Base-by-base conservation (phyloP, 2,888 invertebrate species). In the Eristalis tenax region DNA sequence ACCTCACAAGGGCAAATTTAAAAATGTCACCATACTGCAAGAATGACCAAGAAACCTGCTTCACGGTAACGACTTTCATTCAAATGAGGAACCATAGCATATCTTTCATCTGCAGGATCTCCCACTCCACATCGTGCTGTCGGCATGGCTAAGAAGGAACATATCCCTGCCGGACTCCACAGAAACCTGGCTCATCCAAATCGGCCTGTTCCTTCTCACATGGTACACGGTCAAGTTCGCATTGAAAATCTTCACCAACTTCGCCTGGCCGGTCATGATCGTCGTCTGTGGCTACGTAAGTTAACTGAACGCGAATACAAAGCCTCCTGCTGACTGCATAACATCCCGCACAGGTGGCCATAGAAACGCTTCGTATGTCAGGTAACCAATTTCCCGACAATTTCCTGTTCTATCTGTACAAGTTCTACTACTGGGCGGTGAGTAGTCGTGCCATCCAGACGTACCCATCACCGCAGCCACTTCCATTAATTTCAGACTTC, bases 191-290 rank as follows among this genome's bases (percentile, higher is more conserved):
- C 65, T 91, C 11, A 89, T 89, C 3, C 91, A 90, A 64, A 43
- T 91, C n/a, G 23, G 88, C 0, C 50, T 92, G 0, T 79, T 91
- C 4, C 18, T 91, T 0, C 59, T 91, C n/a, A 88, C 89, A 0
- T 92, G 91, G 91, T 91, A 90, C 75, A 70, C 87, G 11, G 18
- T 91, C 2, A 26, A 90, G 1, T 91, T 89, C 88, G 38, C 88
- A 3, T 65, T 89, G 3, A 90, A 90, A 10, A 13, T 78, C 5
- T 10, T 82, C 5, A 11, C 82, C 22, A 65, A 73, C 22, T 11
- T 82, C n/a, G 2, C 74, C 18, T 82, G 57, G 69, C 82, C 82
- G 10, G 8, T 86, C 10, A 4, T 81, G 1, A 26, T 81, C 10
- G 10, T 85, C 11, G 18, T 23, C 8, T 22, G 26, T 0, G 38